Percentiles rank a stretch among this genome's conserved stretches.
Evolutionary conservation across 2,113 vertebrate species (phyloP).

Genomic region (Dryoscopus gambensis): DNA sequence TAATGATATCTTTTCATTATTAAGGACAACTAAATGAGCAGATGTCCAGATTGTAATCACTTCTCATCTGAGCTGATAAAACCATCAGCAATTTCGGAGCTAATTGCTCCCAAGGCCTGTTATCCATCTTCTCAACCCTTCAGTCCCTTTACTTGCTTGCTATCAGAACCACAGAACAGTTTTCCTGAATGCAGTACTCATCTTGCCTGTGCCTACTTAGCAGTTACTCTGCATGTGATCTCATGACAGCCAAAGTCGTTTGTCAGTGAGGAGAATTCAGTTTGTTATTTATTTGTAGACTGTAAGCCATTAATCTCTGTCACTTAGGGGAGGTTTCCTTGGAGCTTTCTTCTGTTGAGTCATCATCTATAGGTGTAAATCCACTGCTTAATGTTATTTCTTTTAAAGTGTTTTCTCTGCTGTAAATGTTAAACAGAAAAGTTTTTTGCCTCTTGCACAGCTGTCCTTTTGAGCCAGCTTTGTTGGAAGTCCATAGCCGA

Average conservation of each 20-base stretch:
- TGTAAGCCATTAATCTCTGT: background rate
- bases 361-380: background rate
- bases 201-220: background rate
- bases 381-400: background rate
- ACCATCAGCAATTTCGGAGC: background rate
- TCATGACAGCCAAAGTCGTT: background rate
- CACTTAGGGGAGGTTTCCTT: background rate
- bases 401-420: background rate
- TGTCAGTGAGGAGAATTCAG: background rate
- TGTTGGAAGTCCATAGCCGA: background rate
- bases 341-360: background rate
- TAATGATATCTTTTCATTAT: background rate
- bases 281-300: background rate
- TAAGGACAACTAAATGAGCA: background rate
- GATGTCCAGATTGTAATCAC: background rate
- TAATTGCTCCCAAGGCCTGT: background rate
- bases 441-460: background rate
- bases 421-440: background rate
- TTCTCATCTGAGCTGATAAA: background rate
- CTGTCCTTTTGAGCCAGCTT: background rate
- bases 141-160: background rate
- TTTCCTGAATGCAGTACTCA: background rate
- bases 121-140: background rate
- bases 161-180: background rate
- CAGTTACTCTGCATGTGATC: background rate